Conservation (phyloP, 1,140 invertebrate genomes). For the Thrips palmi region DNA sequence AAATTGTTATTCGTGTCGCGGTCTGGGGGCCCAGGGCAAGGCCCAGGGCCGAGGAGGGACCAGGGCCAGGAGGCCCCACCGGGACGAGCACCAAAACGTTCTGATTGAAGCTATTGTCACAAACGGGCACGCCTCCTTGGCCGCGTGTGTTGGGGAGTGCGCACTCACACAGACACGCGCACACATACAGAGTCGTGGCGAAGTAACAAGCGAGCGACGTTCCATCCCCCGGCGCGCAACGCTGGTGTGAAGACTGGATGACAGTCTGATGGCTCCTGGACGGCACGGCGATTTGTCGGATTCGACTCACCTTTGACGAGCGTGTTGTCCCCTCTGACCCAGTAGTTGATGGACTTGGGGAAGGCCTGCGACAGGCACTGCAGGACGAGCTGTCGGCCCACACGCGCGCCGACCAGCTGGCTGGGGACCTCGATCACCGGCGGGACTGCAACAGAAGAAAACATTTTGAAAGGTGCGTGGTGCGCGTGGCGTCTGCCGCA, state of each 20-base stretch:
- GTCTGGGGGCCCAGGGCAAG: no score
- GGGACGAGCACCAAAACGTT: no score
- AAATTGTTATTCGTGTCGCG: no score
- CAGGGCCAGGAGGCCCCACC: no score
- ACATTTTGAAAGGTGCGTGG: not conserved
- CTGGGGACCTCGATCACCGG: conserved; percentile 73
- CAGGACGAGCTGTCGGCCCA: conserved; percentile 52
- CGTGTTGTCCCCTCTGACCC: conserved; percentile 59
- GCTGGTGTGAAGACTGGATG: not conserved
- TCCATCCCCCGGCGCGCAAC: not conserved
- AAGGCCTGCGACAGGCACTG: conserved; percentile 75
- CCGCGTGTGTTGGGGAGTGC: no score
- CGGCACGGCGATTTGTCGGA: not conserved
- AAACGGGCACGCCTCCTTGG: no score
- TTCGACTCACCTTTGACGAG: conserved; percentile 55
- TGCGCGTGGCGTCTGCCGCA: not conserved
- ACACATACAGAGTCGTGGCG: no score
- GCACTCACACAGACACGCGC: no score
- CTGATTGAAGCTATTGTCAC: no score
- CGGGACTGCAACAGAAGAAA: conserved; percentile 38
- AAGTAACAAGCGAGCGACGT: not conserved
- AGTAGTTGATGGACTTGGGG: conserved; percentile 74
- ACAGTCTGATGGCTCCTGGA: not conserved
- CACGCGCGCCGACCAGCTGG: conserved; percentile 57
- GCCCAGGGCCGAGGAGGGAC: no score